Evolutionary conservation across 2,797 vertebrate species (phyloP), one percentile per base, ranked within the genome.

Genomic region (Calcarius lapponicus): DNA sequence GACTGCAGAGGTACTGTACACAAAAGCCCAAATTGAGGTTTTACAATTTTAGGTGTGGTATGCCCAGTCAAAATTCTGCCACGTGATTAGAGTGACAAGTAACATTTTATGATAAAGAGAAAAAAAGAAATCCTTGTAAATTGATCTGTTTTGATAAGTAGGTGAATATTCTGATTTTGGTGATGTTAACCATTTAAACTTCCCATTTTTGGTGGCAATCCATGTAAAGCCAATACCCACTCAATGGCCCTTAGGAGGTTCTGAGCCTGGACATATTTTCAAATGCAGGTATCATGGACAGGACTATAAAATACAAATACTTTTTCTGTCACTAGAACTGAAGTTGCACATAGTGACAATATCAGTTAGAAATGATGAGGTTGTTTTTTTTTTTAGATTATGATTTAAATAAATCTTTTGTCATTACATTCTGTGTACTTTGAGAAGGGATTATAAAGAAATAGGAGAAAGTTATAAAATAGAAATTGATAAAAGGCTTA

Each of bases 401-500:
- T 64, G 32, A 82, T 81, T 71, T 80, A 62, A 81, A 71, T 40
- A 81, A 57, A 32, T 74, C 42, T 45, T 72, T 74, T 7, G 19
- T 11, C 17, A 26, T 51, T 88, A 74, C 28, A 40, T 58, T 71
- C 13, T 56, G 17, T 71, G 29, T 50, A 20, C 17, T 88, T 86
- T 80, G 62, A 91, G 34, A 24, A 91, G 21, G 13, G 32, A 13
- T 86, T 75, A 51, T 66, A 64, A 58, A 72, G 61, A 80, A 83
- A 47, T n/a, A 29, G 25, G 57, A 80, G 58, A 40, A 69, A 62
- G 42, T 51, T 70, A 25, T 54, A 83, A 92, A 71, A 25, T 10
- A 83, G 67, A 86, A 95, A 83, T 62, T 81, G 66, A 81, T 89
- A 71, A 67, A 96, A 94, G 50, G 40, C 61, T 93, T 92, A 58